These are phyloP conservation scores for Noctua comes DNA, from an alignment of 2,888 invertebrate genomes.

Conservation along the genomic window DNA sequence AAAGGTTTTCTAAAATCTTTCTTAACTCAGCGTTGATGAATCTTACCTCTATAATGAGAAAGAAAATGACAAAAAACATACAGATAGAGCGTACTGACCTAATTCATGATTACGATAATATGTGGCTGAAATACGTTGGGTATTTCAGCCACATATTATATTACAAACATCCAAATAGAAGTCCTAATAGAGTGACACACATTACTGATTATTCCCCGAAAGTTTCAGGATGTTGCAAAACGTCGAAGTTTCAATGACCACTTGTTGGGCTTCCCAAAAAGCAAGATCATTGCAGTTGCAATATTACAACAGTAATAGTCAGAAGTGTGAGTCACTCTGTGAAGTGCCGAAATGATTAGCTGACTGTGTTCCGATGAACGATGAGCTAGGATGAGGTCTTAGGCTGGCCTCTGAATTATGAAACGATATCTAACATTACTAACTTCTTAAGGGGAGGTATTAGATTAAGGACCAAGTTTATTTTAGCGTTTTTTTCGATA, in stretches of 20 bases:
- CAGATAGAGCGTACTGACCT: too few species aligned
- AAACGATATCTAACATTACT: background rate
- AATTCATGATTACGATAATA: background rate
- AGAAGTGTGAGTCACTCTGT: constrained; percentile 52
- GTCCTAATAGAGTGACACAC: constrained; percentile 20
- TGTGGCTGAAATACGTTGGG: background rate
- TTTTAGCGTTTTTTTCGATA: too few species aligned
- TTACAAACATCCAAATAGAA: background rate
- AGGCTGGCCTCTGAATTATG: background rate
- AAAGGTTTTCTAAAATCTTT: background rate
- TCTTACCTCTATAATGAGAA: too few species aligned
- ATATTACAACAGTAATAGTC: constrained; percentile 41
- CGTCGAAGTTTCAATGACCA: constrained; percentile 35
- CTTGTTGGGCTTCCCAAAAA: constrained; percentile 50
- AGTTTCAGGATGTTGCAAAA: constrained; percentile 47
- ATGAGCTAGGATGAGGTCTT: constrained; percentile 6
- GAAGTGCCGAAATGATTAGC: constrained; percentile 43
- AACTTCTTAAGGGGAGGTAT: too few species aligned
- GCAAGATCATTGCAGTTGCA: constrained; percentile 28
- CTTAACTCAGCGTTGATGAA: background rate
- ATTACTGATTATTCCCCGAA: constrained; percentile 40
- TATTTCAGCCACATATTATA: background rate
- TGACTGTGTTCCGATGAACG: constrained; percentile 6
- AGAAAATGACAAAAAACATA: too few species aligned
- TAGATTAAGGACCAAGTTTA: background rate